Evolutionary conservation across 1,140 invertebrate species (phyloP), one percentile per base, ranked within the genome.

Genomic region (Zaprionus capensis): DNA sequence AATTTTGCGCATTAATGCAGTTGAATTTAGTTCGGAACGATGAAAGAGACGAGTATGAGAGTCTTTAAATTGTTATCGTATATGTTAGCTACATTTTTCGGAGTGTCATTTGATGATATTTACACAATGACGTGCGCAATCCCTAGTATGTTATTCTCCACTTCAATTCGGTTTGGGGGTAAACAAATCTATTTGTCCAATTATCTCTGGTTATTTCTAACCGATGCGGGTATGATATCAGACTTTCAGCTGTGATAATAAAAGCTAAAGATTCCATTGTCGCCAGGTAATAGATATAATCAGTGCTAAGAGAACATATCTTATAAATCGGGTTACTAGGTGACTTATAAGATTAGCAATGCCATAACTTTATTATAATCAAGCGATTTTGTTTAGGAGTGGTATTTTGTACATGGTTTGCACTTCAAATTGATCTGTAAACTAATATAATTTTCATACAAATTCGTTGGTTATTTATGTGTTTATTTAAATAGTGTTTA

Each of bases 41-140:
- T 69, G 61, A 74, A 74, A 62, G 49, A 15, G 22, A 36, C 15
- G 1, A 4, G 46, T 22, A 12, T 22, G 46, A 22, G 46, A 12
- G 12, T 51, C 46, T 22, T 14, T 24, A 61, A 44, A 56, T 73
- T 61, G 15, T 55, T 22, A 53, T 49, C 34, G 26, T 44, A 11
- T 38, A 9, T 53, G 24, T 46, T 63, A 71, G 41, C 12, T 51
- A 46, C 41, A 36, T 22, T 49, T 61, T 74, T 64, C 5, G 12
- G 34, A 65, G 57, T 68, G 56, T 66, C 68, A 68, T 81, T 76
- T 53, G 17, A 73, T 74, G 65, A 76, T 86, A 68, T 82, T 84
- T 76, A 24, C 11, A 22, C 56, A 53, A 71, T 82, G 80, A 85
- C 75, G 61, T 72, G 51, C 44, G 76, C 63, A 86, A 82, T 71